Evolutionary conservation across 2,888 invertebrate species (phyloP), one percentile per base, ranked within the genome.

Genomic region (Allolobophora icterica): DNA sequence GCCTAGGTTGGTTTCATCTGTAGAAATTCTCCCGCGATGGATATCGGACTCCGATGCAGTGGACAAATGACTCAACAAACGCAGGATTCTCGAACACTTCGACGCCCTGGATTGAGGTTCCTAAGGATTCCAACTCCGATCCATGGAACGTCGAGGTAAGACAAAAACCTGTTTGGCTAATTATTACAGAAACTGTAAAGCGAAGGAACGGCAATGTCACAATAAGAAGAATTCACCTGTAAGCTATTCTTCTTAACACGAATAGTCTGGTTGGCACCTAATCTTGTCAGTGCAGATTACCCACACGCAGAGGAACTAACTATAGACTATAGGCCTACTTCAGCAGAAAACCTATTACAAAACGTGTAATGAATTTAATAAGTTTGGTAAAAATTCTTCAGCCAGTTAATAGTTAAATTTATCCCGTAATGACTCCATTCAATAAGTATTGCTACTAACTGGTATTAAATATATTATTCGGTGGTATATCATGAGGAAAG

Each of bases 1-100:
- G n/a, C n/a, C n/a, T n/a, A n/a, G n/a, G n/a, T n/a, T 89, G 89
- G 17, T 89, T 38, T 40, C 2, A 38, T 42, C 42, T 40, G 30
- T 83, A 92, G 91, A 71, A 35, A 5, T 89, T 42, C 19, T 91
- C 87, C n/a, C 89, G 93, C n/a, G 92, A 91, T 83, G 58, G 84
- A 11, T 92, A 38, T 84, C 90, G 93, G 15, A 92, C 93, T 21
- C 94, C 94, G 1, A 94, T 95, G 95, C 93, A 93, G 83, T 95
- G 95, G 95, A 93, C 92, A 58, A 94, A 94, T 91, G 92, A 92
- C 0, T n/a, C n/a, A n/a, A 93, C 93, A 0, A 87, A 90, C 42
- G 89, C 93, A 83, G 94, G 93, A 19, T 95, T 95, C 92, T 92
- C 92, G 45, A 91, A 92, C 84, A 91, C 90, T 34, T 91, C 90